A percentile compares a stretch with the other conserved stretches of the same genome.
These are phyloP conservation scores for Podabrus alpinus DNA, from an alignment of 2,888 invertebrate genomes.

Conservation along the genomic window DNA sequence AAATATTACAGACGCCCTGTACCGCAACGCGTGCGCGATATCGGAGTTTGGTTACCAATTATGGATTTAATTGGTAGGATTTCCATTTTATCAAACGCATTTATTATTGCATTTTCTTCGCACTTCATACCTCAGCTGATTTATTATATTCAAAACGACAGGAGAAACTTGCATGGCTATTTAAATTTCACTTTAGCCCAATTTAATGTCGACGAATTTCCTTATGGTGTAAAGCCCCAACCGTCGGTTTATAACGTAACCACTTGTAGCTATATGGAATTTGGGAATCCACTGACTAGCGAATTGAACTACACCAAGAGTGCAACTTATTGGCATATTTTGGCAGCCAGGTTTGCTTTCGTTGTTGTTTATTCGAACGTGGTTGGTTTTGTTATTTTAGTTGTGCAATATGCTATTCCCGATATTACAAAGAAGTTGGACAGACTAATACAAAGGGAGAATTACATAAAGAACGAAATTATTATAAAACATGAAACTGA, in stretches of 20 bases:
- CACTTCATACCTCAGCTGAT: conserved; percentile 80
- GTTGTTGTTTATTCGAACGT: conserved; percentile 81
- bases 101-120: conserved; percentile 79
- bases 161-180: conserved; percentile 62
- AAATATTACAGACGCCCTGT: conserved; percentile 75
- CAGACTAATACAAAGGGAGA: conserved; percentile 73
- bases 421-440: conserved; percentile 73
- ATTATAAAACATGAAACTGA: conserved; percentile 72
- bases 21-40: conserved; percentile 72
- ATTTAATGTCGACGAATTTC: conserved; percentile 68
- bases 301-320: conserved; percentile 63
- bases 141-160: conserved; percentile 61
- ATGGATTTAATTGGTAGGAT: conserved; percentile 75
- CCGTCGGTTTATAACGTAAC: conserved; percentile 43
- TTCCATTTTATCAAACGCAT: conserved; percentile 78
- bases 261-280: conserved; percentile 70
- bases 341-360: conserved; percentile 74
- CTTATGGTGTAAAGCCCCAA: conserved; percentile 48
- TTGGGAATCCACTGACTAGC: conserved; percentile 63
- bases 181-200: conserved; percentile 69
- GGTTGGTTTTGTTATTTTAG: conserved; percentile 71
- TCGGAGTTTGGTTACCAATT: conserved; percentile 80
- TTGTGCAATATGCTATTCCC: conserved; percentile 77
- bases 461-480: conserved; percentile 72
- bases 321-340: conserved; percentile 73